Conservation (phyloP, 2,797 vertebrate genomes). For the Hirundo rustica region DNA sequence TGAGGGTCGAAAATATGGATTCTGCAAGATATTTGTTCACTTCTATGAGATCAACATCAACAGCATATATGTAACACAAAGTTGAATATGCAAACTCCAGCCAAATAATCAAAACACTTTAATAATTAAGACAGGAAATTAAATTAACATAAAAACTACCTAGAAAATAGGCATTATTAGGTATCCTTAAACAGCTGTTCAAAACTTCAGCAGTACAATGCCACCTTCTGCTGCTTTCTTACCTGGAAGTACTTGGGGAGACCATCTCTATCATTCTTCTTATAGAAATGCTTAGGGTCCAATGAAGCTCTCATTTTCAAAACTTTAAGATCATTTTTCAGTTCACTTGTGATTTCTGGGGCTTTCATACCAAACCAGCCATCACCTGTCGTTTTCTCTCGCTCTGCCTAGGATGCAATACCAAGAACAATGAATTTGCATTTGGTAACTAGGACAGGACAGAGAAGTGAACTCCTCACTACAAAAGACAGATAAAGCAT, state of each 20-base stretch:
- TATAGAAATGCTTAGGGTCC: constrained; percentile 96
- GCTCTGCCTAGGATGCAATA: constrained; percentile 79
- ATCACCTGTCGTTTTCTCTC: constrained; percentile 86
- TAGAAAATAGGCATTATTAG: neutral
- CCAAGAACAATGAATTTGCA: neutral
- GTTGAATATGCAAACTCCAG: neutral
- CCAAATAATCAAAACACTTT: neutral
- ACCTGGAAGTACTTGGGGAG: constrained; percentile 97
- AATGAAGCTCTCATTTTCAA: constrained; percentile 91
- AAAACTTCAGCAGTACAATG: neutral
- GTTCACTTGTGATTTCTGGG: constrained; percentile 89
- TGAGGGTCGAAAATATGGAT: neutral
- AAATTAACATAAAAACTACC: neutral
- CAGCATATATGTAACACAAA: neutral
- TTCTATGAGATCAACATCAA: neutral
- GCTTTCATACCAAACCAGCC: constrained; percentile 98
- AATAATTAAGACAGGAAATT: neutral
- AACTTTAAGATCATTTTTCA: constrained; percentile 89
- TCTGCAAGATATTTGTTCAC: neutral
- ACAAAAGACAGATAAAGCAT: neutral
- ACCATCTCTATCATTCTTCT: constrained; percentile 95
- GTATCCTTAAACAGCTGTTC: neutral
- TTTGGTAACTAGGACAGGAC: neutral
- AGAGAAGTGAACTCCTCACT: neutral
- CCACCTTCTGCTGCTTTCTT: neutral